Evolutionary conservation across 2,797 vertebrate species (phyloP).

Genomic region (Parauchenoglanis punctatus): DNA sequence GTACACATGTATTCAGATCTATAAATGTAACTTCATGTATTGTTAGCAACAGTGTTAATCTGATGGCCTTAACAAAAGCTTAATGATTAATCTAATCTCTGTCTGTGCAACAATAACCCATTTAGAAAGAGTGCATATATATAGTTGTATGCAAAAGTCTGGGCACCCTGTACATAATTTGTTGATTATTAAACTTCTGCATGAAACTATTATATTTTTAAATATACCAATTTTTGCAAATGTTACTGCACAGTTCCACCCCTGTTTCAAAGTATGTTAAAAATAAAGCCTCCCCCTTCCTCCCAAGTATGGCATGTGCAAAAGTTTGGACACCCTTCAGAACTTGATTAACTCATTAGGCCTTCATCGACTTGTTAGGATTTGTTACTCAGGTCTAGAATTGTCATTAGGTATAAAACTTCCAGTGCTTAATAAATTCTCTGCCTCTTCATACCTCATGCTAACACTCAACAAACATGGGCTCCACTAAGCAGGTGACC

Average conservation of each 20-base stretch:
- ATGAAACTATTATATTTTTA: background rate
- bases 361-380: too few relatives aligned
- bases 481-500: too few relatives aligned
- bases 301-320: too few relatives aligned
- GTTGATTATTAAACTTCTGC: background rate
- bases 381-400: too few relatives aligned
- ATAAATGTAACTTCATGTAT: background rate
- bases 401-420: too few relatives aligned
- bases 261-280: background rate
- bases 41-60: background rate
- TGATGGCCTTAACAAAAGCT: background rate
- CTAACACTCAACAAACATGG: too few relatives aligned
- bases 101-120: too few relatives aligned
- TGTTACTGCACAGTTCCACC: background rate
- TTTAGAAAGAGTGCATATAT: background rate
- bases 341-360: too few relatives aligned
- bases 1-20: background rate
- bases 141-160: background rate
- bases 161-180: background rate
- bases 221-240: too few relatives aligned
- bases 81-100: background rate
- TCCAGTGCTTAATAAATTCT: too few relatives aligned
- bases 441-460: too few relatives aligned
- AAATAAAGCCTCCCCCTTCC: background rate
- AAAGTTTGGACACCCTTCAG: too few relatives aligned